These are phyloP conservation scores for Leucopternis melanops DNA, from an alignment of 2,113 vertebrate species.

Conservation along the genomic window DNA sequence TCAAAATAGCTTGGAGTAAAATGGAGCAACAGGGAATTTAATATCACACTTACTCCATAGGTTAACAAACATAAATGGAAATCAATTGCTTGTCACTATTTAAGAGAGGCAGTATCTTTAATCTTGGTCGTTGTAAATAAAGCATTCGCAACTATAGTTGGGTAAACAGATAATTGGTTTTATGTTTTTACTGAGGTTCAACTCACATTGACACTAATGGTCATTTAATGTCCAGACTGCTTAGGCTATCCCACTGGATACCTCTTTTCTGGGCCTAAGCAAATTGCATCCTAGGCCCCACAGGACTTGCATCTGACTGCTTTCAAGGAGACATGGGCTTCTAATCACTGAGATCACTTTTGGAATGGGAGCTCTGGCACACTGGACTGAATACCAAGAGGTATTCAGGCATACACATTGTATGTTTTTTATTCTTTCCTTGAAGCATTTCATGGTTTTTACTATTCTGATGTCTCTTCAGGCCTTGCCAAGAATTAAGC, in stretches of 20 bases:
- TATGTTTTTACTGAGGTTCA: neutral
- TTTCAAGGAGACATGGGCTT: neutral
- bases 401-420: neutral
- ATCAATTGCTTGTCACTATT: neutral
- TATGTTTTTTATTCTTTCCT: neutral
- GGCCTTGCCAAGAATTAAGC: neutral
- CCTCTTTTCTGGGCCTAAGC: neutral
- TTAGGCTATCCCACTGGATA: neutral
- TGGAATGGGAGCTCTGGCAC: neutral
- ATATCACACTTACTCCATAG: neutral
- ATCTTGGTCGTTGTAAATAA: neutral
- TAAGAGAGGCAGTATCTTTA: neutral
- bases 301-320: neutral
- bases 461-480: neutral
- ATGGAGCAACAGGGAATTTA: neutral
- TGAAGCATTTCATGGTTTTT: neutral
- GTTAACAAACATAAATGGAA: neutral
- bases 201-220: neutral
- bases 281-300: neutral
- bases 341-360: neutral
- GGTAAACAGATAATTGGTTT: neutral
- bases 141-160: neutral
- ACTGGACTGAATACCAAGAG: neutral
- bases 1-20: neutral
- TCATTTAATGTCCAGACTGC: neutral